Percentiles rank a stretch among this genome's conserved stretches.
These are phyloP conservation scores for Cataglyphis rosenhaueri DNA, from an alignment of 2,888 invertebrate genomes.

Conservation along the genomic window DNA sequence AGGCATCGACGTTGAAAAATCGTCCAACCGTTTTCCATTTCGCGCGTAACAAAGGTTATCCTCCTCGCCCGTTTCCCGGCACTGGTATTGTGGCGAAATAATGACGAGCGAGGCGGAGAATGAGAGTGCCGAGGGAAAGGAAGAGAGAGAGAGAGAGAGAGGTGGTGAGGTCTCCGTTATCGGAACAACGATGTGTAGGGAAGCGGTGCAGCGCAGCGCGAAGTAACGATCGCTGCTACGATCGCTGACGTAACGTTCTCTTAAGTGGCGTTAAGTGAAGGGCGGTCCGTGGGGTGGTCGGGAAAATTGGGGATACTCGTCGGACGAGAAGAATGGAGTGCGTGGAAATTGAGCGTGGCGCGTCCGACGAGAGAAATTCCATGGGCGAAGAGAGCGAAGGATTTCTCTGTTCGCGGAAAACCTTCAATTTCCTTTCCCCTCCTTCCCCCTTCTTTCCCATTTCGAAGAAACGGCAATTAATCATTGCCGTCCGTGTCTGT, in stretches of 20 bases:
- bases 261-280: conserved; percentile 57
- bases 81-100: conserved; percentile 52
- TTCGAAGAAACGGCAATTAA: conserved; percentile 43
- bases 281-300: conserved; percentile 41
- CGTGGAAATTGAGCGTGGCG: conserved; percentile 55
- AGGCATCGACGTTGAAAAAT: conserved; percentile 61
- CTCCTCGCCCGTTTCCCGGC: conserved; percentile 31
- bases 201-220: conserved; percentile 32
- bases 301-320: conserved; percentile 53
- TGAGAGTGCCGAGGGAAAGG: not conserved
- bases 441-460: not conserved
- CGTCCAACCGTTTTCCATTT: conserved; percentile 52
- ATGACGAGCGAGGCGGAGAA: conserved; percentile 31
- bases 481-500: conserved; percentile 42
- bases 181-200: conserved; percentile 49
- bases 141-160: not conserved
- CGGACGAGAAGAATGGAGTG: conserved; percentile 52
- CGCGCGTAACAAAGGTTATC: conserved; percentile 50
- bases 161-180: conserved; percentile 51
- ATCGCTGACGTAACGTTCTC: conserved; percentile 56
- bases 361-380: conserved; percentile 46
- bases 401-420: conserved; percentile 23
- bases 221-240: conserved; percentile 48
- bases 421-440: not conserved
- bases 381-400: not conserved